phyloP scores from a whole-genome alignment of 1,140 invertebrate genomes.

The Agrilus planipennis region DNA sequence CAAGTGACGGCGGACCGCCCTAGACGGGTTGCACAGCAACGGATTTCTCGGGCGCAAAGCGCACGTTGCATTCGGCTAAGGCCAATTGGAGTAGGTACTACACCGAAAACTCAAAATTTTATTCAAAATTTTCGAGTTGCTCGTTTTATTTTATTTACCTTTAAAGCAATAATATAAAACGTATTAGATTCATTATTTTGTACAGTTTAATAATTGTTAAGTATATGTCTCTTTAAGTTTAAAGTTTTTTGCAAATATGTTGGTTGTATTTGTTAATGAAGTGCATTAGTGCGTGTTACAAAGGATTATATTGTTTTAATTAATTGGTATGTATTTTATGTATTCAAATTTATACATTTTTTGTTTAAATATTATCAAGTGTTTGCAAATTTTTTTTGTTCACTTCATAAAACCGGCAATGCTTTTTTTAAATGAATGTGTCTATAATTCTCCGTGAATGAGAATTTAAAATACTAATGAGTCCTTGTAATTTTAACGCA shows the following conservation, averaged over 20 bases:
- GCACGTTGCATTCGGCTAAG: slow-evolving; percentile 30
- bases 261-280: slow-evolving; percentile 33
- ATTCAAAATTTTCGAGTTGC: slow-evolving; percentile 4
- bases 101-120: slow-evolving; percentile 21
- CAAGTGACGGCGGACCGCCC: slow-evolving; percentile 23
- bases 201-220: too few relatives aligned
- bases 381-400: too few relatives aligned
- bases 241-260: slow-evolving; percentile 30
- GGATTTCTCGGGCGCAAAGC: slow-evolving; percentile 26
- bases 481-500: too few relatives aligned
- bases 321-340: slow-evolving; percentile 8
- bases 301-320: slow-evolving; percentile 1
- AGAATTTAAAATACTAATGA: too few relatives aligned
- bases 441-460: too few relatives aligned
- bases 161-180: slow-evolving; percentile 10
- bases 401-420: too few relatives aligned
- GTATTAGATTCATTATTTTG: slow-evolving; percentile 6
- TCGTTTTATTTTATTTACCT: slow-evolving; percentile 7
- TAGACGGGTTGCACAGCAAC: slow-evolving; percentile 30
- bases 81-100: slow-evolving; percentile 34
- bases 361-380: too few relatives aligned
- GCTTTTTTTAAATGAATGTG: too few relatives aligned
- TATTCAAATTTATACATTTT: too few relatives aligned
- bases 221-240: slow-evolving; percentile 23
- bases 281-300: slow-evolving; percentile 16